phyloP scores from a whole-genome alignment of 2,113 vertebrate genomes.

The Carollia perspicillata region DNA sequence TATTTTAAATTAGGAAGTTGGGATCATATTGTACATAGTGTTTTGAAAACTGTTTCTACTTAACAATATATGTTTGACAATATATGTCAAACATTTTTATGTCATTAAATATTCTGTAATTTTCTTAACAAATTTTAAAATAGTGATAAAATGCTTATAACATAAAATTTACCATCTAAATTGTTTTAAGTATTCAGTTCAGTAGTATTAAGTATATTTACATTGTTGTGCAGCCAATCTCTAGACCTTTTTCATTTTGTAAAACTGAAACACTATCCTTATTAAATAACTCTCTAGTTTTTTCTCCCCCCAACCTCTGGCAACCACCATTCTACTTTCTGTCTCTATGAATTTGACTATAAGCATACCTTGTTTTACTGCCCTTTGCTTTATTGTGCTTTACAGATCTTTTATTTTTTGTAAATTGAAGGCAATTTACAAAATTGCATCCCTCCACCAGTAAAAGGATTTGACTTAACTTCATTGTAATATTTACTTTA shows the following conservation, averaged over 20 bases:
- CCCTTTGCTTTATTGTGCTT: neutral
- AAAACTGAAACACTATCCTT: neutral
- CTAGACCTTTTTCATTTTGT: neutral
- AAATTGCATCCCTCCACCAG: neutral
- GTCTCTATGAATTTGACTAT: neutral
- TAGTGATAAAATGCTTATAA: neutral
- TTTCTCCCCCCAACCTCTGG: neutral
- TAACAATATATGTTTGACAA: neutral
- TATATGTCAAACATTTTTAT: neutral
- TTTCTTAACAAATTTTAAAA: neutral
- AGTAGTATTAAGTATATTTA: neutral
- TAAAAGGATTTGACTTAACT: neutral
- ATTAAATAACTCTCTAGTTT: neutral
- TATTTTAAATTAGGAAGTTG: neutral
- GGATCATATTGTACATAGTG: neutral
- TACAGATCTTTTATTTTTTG: neutral
- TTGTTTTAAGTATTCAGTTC: neutral
- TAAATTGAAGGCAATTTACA: neutral
- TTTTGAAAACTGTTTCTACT: conserved; percentile 22
- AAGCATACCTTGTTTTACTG: neutral
- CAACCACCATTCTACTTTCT: neutral
- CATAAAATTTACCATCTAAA: neutral
- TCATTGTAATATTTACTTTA: neutral
- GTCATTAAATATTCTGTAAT: neutral
- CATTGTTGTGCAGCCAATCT: neutral